Percentiles rank a stretch among this genome's conserved stretches.
Conservation (phyloP, 2,113 vertebrate genomes). For the Elgaria multicarinata region DNA sequence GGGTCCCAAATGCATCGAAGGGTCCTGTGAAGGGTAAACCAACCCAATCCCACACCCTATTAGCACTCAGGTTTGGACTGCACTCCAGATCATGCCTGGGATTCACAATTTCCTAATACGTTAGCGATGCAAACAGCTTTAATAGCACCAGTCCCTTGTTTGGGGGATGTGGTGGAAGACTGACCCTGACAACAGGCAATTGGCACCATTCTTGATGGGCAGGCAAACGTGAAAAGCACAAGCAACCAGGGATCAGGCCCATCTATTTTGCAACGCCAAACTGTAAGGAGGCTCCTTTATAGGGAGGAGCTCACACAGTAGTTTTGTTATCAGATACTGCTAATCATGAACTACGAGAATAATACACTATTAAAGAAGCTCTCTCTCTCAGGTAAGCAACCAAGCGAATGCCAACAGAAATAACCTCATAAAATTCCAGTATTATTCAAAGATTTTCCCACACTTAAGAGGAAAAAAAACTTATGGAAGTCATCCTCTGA, state of each 20-base stretch:
- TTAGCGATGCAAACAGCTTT: not conserved
- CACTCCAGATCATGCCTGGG: too few relatives aligned
- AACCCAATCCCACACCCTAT: not conserved
- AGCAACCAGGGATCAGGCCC: not conserved
- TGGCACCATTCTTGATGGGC: not conserved
- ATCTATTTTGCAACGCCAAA: not conserved
- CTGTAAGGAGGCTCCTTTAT: not conserved
- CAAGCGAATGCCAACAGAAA: not conserved
- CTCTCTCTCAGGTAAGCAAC: not conserved
- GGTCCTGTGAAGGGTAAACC: not conserved
- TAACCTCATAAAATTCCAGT: not conserved
- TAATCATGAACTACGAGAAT: not conserved
- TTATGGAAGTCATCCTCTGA: not conserved
- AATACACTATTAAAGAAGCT: too few relatives aligned
- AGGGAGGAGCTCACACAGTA: not conserved
- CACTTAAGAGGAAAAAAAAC: not conserved
- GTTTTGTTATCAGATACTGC: slow-evolving; percentile 14
- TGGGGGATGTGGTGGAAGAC: not conserved
- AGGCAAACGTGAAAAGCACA: not conserved
- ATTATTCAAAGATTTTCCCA: not conserved
- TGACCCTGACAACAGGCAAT: not conserved
- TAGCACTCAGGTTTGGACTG: too few relatives aligned
- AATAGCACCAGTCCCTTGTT: not conserved
- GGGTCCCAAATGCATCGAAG: not conserved
- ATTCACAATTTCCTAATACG: too few relatives aligned